Evolutionary conservation across 1,140 invertebrate species (phyloP).

Genomic region (Heliothis virescens): DNA sequence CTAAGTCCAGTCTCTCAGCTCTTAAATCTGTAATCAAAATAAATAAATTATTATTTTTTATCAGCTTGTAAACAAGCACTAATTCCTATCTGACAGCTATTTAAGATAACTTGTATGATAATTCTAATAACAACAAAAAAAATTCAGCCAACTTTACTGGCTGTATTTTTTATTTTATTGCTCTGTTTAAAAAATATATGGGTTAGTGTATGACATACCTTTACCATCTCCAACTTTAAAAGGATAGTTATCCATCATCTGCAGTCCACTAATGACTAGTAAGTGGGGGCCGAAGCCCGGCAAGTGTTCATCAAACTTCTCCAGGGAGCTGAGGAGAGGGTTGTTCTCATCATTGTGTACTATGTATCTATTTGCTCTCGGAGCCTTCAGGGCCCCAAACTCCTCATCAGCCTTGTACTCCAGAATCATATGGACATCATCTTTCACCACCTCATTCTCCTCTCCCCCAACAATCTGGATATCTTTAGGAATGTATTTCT

Average conservation of each 20-base stretch:
- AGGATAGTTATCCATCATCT: constrained; percentile 97
- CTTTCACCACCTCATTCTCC: constrained; percentile 86
- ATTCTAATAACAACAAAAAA: not conserved
- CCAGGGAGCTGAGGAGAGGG: constrained; percentile 91
- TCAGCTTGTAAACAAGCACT: not conserved
- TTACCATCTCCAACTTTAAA: constrained; percentile 87
- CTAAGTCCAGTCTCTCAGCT: constrained; percentile 88
- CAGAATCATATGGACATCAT: constrained; percentile 94
- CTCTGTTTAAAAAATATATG: too few species aligned
- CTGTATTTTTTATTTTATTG: too few species aligned
- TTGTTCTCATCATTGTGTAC: constrained; percentile 95
- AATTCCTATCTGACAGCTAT: not conserved
- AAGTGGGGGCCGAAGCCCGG: constrained; percentile 90
- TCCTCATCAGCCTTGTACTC: constrained; percentile 90
- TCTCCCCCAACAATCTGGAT: constrained; percentile 88
- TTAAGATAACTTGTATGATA: not conserved
- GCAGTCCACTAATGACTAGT: constrained; percentile 93
- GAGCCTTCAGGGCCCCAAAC: constrained; percentile 92
- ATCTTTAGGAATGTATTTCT: constrained; percentile 86
- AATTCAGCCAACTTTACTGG: too few species aligned
- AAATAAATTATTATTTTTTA: constrained; percentile 15
- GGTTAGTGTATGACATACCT: constrained; percentile 53
- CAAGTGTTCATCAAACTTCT: constrained; percentile 89
- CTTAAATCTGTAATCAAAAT: constrained; percentile 87
- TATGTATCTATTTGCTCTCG: constrained; percentile 95